Evolutionary conservation across 2,888 invertebrate genomes (phyloP).

Genomic region (Drosophila phalerata): DNA sequence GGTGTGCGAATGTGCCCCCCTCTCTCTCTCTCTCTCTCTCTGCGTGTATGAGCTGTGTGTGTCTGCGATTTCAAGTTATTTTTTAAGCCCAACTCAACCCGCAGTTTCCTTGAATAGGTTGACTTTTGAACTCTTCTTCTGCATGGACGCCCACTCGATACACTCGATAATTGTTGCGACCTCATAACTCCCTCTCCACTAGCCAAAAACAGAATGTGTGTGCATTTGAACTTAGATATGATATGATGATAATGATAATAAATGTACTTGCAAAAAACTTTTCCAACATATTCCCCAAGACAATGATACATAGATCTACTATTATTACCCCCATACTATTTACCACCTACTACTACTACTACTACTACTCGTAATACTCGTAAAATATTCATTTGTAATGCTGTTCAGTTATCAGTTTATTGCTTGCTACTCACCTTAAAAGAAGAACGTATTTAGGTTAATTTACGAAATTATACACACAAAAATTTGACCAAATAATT

Average conservation of each 20-base stretch:
- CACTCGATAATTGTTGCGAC: slow-evolving; percentile 30
- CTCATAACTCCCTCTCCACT: slow-evolving; percentile 18
- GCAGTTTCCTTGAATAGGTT: slow-evolving; percentile 31
- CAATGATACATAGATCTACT: slow-evolving; percentile 33
- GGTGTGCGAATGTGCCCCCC: slow-evolving; percentile 26
- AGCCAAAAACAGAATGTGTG: slow-evolving; percentile 50
- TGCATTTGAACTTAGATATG: slow-evolving; percentile 52
- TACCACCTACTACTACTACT: slow-evolving; percentile 34
- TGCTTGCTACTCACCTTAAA: slow-evolving; percentile 54
- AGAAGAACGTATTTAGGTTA: slow-evolving; percentile 32
- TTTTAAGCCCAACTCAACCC: slow-evolving; percentile 4
- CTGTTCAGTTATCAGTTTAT: slow-evolving; percentile 43
- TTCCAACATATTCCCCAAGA: slow-evolving; percentile 6
- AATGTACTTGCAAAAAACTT: slow-evolving; percentile 48
- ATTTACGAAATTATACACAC: slow-evolving; percentile 4
- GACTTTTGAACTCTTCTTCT: slow-evolving; percentile 44
- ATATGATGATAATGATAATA: slow-evolving; percentile 43
- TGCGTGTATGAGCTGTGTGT: slow-evolving; percentile 25
- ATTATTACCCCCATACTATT: slow-evolving; percentile 31
- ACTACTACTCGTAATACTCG: slow-evolving; percentile 45
- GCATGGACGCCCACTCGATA: slow-evolving; percentile 57
- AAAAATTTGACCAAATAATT: slow-evolving; percentile 5
- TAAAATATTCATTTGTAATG: slow-evolving; percentile 58
- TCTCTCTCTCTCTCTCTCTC: slow-evolving; percentile 8
- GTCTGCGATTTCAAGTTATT: slow-evolving; percentile 13